Percentiles rank a stretch among this genome's conserved stretches.
Evolutionary conservation across 2,113 vertebrate genomes (phyloP).

Genomic region (Anoura caudifer): DNA sequence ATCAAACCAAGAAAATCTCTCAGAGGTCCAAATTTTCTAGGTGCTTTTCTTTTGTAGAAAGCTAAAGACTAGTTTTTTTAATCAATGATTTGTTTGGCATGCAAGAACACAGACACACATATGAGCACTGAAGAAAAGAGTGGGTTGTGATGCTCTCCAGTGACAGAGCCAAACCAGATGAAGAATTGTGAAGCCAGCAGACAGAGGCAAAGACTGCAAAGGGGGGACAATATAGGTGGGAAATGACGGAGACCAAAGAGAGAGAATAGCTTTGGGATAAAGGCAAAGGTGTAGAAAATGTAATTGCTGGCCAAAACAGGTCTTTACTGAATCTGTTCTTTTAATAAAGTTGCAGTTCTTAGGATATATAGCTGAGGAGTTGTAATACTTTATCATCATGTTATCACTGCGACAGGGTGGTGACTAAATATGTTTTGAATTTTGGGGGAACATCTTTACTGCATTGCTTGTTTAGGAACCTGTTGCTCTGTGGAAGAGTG

Average conservation of each 20-base stretch:
- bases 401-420: not conserved
- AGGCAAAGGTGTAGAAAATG: not conserved
- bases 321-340: not conserved
- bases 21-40: not conserved
- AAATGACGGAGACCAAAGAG: not conserved
- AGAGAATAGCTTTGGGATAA: not conserved
- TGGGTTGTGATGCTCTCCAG: not conserved
- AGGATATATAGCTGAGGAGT: not conserved
- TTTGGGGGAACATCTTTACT: not conserved
- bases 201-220: not conserved
- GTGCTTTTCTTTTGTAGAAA: constrained; percentile 19
- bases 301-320: not conserved
- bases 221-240: not conserved
- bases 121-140: not conserved
- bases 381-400: not conserved
- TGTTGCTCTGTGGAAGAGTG: not conserved
- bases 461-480: not conserved
- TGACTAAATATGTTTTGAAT: not conserved
- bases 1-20: not conserved
- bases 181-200: not conserved
- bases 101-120: not conserved
- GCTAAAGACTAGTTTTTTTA: not conserved
- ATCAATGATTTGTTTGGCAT: not conserved
- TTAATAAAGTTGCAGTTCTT: not conserved
- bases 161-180: not conserved